Evolutionary conservation across 2,113 vertebrate genomes (phyloP).

Genomic region (Amphiprion percula): DNA sequence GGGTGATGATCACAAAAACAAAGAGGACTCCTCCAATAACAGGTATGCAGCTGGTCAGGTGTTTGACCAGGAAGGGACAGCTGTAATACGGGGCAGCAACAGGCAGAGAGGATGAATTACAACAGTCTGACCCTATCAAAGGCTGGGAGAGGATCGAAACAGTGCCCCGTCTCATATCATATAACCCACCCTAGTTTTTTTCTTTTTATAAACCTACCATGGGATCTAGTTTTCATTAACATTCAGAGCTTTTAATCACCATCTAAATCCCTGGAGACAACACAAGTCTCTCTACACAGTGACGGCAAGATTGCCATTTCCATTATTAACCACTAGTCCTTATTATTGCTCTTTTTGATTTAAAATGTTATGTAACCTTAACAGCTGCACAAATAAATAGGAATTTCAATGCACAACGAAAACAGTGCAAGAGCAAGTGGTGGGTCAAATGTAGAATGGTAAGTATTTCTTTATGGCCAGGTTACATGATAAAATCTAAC

Average conservation of each 20-base stretch:
- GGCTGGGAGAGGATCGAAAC: background rate
- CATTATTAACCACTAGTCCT: background rate
- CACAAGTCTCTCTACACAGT: conserved; percentile 31
- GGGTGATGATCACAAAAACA: conserved; percentile 93
- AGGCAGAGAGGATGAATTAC: conserved; percentile 23
- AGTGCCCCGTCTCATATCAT: background rate
- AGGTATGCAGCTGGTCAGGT: conserved; percentile 92
- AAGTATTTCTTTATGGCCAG: background rate
- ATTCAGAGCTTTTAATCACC: conserved; percentile 53
- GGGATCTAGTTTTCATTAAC: conserved; percentile 55
- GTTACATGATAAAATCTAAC: background rate
- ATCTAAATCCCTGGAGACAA: conserved; percentile 33
- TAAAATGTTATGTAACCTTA: background rate
- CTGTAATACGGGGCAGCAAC: conserved; percentile 70
- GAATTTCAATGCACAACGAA: background rate
- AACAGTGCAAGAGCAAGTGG: background rate
- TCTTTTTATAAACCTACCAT: conserved; percentile 6
- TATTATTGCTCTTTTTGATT: background rate
- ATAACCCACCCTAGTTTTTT: background rate
- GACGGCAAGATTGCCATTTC: background rate
- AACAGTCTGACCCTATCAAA: background rate
- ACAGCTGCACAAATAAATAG: background rate
- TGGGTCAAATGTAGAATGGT: background rate
- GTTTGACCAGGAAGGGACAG: conserved; percentile 92
- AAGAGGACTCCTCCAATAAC: conserved; percentile 91